Evolutionary conservation across 35 echinoderm and acorn worm genomes (phyloP).

Genomic region (Apostichopus japonicus): DNA sequence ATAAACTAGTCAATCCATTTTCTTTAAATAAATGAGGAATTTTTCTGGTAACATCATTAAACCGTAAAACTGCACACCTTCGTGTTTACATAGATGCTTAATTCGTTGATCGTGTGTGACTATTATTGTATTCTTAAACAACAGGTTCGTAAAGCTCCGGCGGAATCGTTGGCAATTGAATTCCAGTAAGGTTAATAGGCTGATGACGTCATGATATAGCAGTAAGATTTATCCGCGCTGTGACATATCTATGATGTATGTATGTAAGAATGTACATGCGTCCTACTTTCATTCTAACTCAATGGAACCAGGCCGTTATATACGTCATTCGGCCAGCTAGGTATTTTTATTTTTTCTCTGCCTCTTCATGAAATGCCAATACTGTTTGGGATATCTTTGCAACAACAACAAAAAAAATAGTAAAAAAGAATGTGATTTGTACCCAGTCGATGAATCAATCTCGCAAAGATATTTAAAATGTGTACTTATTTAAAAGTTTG

Average conservation of each 20-base stretch:
- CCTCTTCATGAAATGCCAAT: too few species aligned
- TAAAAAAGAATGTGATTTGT: too few species aligned
- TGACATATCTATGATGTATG: not conserved
- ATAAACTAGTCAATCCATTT: not conserved
- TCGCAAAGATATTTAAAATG: too few species aligned
- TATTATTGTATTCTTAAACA: not conserved
- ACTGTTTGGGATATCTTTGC: too few species aligned
- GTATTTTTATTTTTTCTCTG: too few species aligned
- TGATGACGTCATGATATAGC: not conserved
- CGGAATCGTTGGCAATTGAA: not conserved
- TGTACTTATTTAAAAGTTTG: too few species aligned
- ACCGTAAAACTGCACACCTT: conserved; percentile 29
- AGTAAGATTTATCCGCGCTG: not conserved
- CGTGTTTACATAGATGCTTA: conserved; percentile 14
- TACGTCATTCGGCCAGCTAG: too few species aligned
- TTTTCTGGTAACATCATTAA: conserved; percentile 23
- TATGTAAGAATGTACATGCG: not conserved
- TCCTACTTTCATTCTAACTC: not conserved
- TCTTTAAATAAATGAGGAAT: conserved; percentile 17
- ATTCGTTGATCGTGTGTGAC: not conserved
- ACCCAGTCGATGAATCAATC: too few species aligned
- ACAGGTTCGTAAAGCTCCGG: conserved; percentile 13
- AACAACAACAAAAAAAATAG: too few species aligned
- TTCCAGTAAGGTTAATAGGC: not conserved
- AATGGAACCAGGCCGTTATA: too few species aligned